Evolutionary conservation across 2,113 vertebrate genomes (phyloP).

Genomic region (Thunnus thynnus): DNA sequence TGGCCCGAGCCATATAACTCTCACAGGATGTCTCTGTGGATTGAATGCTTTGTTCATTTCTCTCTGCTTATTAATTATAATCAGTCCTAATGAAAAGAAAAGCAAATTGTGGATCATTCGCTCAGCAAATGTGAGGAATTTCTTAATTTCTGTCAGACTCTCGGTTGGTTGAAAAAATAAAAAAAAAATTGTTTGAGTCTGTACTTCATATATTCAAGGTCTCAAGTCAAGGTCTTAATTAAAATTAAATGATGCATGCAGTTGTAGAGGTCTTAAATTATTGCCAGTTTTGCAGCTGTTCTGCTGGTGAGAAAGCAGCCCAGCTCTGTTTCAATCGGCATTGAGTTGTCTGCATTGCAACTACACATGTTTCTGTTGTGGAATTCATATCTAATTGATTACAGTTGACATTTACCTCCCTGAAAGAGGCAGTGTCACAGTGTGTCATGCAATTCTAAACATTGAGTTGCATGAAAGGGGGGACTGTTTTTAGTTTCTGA

Average conservation of each 20-base stretch:
- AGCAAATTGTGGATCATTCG: conserved; percentile 1
- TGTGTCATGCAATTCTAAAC: not conserved
- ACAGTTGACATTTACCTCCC: not conserved
- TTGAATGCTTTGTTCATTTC: not conserved
- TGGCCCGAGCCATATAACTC: not conserved
- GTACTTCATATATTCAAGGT: conserved; percentile 24
- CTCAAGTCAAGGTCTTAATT: conserved; percentile 59
- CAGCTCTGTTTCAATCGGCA: not conserved
- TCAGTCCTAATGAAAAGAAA: conserved; percentile 4
- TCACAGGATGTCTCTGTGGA: not conserved
- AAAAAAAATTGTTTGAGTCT: not conserved
- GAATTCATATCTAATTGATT: not conserved
- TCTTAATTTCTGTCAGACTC: conserved; percentile 21
- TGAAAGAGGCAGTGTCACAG: not conserved
- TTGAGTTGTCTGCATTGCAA: not conserved
- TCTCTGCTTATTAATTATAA: conserved; percentile 34
- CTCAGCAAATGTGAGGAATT: not conserved
- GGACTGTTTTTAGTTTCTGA: too few species aligned
- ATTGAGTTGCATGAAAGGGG: too few species aligned
- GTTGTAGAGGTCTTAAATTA: conserved; percentile 27
- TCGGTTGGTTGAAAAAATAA: not conserved
- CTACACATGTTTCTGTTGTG: not conserved
- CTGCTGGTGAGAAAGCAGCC: conserved; percentile 1
- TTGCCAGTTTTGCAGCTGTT: conserved; percentile 14
- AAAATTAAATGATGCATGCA: conserved; percentile 58